Evolutionary conservation across 2,113 vertebrate genomes (phyloP).

Genomic region (Philantomba maxwellii): DNA sequence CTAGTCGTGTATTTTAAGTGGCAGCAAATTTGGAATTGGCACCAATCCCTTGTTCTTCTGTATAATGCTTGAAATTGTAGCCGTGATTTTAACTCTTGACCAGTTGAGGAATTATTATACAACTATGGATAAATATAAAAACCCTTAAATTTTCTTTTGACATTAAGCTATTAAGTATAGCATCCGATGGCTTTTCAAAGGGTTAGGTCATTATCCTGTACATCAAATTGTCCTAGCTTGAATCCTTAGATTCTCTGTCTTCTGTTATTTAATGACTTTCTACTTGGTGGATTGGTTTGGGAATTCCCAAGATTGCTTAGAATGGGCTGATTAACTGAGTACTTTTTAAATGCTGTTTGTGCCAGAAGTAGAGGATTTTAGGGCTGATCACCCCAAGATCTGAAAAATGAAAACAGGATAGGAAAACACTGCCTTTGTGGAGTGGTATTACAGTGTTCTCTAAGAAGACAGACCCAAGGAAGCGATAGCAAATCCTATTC

Average conservation of each 20-base stretch:
- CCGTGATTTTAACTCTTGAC: neutral
- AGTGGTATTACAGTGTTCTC: neutral
- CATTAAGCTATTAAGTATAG: neutral
- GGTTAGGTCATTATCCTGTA: neutral
- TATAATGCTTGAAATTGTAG: neutral
- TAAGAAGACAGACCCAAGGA: neutral
- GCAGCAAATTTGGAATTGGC: neutral
- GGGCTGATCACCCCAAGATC: neutral
- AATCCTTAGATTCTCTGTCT: neutral
- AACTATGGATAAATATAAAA: neutral
- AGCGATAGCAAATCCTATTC: neutral
- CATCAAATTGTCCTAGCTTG: neutral
- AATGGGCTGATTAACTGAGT: neutral
- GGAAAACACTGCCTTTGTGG: neutral
- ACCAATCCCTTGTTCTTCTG: neutral
- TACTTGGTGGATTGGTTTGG: neutral
- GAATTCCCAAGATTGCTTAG: neutral
- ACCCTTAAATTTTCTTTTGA: conserved; percentile 22
- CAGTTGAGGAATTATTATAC: neutral
- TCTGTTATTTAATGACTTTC: conserved; percentile 10
- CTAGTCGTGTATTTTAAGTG: neutral
- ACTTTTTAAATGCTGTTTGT: neutral
- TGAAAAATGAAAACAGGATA: neutral
- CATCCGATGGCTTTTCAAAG: neutral
- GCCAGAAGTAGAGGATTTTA: neutral